Evolutionary conservation across 1,140 invertebrate species (phyloP).

Genomic region (Musca vetustissima): DNA sequence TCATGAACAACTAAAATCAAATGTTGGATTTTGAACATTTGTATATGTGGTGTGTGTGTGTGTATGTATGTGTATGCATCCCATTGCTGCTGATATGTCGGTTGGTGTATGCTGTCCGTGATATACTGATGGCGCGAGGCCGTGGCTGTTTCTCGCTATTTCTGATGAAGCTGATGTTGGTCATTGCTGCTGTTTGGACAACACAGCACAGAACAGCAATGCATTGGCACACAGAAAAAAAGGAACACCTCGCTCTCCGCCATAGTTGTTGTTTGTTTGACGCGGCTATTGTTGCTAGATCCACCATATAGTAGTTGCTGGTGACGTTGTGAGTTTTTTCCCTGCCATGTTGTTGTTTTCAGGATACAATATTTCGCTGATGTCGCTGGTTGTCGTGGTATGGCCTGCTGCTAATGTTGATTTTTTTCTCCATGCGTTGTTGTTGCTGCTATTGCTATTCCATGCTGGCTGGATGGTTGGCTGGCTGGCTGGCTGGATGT

Average conservation of each 20-base stretch:
- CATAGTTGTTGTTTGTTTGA: constrained; percentile 5
- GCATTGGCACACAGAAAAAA: not conserved
- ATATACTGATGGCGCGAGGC: not conserved
- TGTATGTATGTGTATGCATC: constrained; percentile 12
- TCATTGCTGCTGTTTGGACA: not conserved
- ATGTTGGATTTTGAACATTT: constrained; percentile 13
- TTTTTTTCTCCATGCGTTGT: no score
- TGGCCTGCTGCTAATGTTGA: no score
- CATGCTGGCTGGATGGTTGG: no score
- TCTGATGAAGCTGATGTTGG: constrained; percentile 10
- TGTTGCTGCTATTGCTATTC: no score
- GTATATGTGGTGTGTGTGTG: not conserved
- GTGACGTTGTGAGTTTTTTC: no score
- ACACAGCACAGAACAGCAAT: no score
- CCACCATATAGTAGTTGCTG: not conserved
- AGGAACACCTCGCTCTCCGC: not conserved
- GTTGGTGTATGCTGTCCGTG: not conserved
- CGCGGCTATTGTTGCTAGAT: not conserved
- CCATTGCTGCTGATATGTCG: constrained; percentile 7
- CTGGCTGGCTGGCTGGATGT: not conserved
- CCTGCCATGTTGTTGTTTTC: not conserved
- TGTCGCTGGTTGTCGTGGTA: no score
- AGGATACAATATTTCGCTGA: constrained; percentile 8
- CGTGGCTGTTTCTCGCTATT: constrained; percentile 15
- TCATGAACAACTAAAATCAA: constrained; percentile 12